Percentiles rank a stretch among this genome's conserved stretches.
These are phyloP conservation scores for Ia io DNA, from an alignment of 2,113 vertebrate species.

Conservation along the genomic window DNA sequence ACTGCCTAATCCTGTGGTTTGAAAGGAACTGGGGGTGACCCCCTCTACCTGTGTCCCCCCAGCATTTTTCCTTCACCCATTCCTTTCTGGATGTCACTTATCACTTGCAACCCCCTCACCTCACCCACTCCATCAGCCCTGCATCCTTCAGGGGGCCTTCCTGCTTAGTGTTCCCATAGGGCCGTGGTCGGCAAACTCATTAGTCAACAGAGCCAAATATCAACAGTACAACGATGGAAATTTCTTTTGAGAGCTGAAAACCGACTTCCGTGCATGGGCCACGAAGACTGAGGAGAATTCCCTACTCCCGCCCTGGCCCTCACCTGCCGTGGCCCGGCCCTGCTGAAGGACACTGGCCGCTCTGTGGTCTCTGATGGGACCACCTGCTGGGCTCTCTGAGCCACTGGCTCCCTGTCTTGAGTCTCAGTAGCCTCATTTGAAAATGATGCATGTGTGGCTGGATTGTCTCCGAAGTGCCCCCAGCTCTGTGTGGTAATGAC, in stretches of 20 bases:
- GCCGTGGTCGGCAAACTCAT: too few species aligned
- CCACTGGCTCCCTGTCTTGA: not conserved
- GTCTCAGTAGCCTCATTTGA: not conserved
- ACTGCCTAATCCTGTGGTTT: not conserved
- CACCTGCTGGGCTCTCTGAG: not conserved
- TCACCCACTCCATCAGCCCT: rapidly evolving
- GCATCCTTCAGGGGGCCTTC: not conserved
- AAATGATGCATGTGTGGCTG: not conserved
- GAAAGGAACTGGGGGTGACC: not conserved
- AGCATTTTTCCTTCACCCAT: not conserved
- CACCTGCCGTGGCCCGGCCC: not conserved
- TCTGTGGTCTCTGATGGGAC: not conserved
- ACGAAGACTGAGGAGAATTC: not conserved
- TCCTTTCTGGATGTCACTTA: not conserved
- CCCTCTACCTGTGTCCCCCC: not conserved
- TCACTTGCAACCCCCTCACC: not conserved
- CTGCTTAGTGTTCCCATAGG: not conserved
- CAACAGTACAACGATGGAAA: too few species aligned
- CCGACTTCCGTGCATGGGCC: too few species aligned
- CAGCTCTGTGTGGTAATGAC: not conserved
- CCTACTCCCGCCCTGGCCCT: not conserved
- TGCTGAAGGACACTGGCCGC: not conserved
- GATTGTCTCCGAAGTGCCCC: not conserved
- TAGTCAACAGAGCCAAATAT: too few species aligned
- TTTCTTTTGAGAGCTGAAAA: too few species aligned